Evolutionary conservation across 2,113 vertebrate species (phyloP).

Genomic region (Stigmatopora argus): DNA sequence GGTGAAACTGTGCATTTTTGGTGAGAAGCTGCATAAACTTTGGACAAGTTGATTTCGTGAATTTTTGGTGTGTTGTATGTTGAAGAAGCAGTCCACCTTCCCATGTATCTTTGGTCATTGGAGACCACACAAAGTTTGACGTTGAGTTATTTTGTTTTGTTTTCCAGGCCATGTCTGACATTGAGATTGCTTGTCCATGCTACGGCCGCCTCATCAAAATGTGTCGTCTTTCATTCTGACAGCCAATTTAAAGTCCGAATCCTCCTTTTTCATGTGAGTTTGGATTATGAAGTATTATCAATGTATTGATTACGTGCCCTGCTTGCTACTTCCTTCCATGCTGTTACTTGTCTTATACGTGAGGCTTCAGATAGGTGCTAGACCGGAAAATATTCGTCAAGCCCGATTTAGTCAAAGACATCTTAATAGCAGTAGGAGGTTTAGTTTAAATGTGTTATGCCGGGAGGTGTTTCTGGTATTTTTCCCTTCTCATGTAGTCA

Average conservation of each 20-base stretch:
- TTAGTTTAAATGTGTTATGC: not conserved
- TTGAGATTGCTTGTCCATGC: not conserved
- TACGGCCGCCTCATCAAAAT: not conserved
- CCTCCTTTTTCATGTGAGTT: not conserved
- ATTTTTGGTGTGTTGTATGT: too few species aligned
- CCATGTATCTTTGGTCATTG: too few species aligned
- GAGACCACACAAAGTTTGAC: not conserved
- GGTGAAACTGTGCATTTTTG: too few species aligned
- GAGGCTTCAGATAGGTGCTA: constrained; percentile 8
- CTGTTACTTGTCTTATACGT: constrained; percentile 5
- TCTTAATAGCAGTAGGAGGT: not conserved
- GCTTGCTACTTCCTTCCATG: constrained; percentile 16
- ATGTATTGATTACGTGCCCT: constrained; percentile 28
- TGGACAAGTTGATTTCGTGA: too few species aligned
- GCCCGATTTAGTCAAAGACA: constrained; percentile 12
- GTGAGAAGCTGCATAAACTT: too few species aligned
- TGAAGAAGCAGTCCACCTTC: too few species aligned
- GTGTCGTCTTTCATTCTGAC: not conserved
- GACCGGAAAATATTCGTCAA: constrained; percentile 16
- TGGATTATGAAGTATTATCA: constrained; percentile 21
- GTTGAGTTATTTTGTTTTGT: not conserved
- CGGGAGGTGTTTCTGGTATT: too few species aligned
- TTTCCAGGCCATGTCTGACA: not conserved
- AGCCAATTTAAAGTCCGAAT: not conserved
- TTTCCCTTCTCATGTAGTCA: not conserved